These are phyloP conservation scores for Brachionus rubens DNA, from an alignment of 1,140 invertebrate species.

Conservation along the genomic window DNA sequence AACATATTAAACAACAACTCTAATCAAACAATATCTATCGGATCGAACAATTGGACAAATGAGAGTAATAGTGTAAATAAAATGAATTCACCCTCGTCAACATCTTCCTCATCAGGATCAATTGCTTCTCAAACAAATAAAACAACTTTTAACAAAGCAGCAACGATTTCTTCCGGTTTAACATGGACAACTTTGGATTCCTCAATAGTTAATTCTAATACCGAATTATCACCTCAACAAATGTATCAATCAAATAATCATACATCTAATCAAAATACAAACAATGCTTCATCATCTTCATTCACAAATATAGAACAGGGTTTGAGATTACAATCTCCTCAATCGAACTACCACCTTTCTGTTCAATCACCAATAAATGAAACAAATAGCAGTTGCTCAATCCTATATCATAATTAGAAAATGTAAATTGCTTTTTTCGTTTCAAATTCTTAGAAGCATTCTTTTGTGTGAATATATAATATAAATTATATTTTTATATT, in stretches of 20 bases:
- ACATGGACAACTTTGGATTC: neutral
- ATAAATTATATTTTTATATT: too few relatives aligned
- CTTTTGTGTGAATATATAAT: too few relatives aligned
- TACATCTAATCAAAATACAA: neutral
- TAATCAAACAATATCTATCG: neutral
- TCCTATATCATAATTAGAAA: too few relatives aligned
- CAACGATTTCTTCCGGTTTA: neutral
- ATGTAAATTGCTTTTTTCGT: too few relatives aligned
- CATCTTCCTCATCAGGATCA: neutral
- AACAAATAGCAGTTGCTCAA: too few relatives aligned
- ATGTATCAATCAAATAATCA: slow-evolving; percentile 7
- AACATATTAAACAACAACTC: neutral
- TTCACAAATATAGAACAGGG: neutral
- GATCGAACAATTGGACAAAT: slow-evolving; percentile 8
- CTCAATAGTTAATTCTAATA: neutral
- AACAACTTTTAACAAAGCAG: neutral
- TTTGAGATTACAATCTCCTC: slow-evolving; percentile 1
- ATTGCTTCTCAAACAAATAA: neutral
- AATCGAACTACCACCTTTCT: too few relatives aligned
- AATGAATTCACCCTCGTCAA: neutral
- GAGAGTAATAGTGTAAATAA: neutral
- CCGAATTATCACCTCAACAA: too few relatives aligned
- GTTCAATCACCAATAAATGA: too few relatives aligned
- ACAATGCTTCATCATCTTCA: neutral
- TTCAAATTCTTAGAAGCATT: too few relatives aligned